Base-by-base conservation (phyloP, 2,113 vertebrate genomes). In the Patagioenas fasciata region DNA sequence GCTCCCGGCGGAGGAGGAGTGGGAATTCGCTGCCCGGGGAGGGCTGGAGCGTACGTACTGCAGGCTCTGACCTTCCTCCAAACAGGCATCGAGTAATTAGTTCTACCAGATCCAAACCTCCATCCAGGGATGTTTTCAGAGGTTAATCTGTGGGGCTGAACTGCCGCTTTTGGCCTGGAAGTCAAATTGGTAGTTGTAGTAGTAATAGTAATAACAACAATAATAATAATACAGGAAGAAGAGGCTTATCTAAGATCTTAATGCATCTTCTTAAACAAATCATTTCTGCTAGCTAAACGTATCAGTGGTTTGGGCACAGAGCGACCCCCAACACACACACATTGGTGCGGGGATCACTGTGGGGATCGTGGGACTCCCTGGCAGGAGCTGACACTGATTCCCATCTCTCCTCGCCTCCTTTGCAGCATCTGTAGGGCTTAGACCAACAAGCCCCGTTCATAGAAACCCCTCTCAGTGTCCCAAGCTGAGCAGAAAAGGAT, bases 21-120 rank as follows among this genome's bases (percentile, higher is more conserved):
- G 99, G 99, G 99, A 99, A 95, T 99, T 99, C 88, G 99, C 99
- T 67, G 99, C 99, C 71, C 98, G 99, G 20, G 99, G 99, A 40
- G 99, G 99, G 17, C 97, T 99, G 72, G 96, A 98, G 95, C 98
- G 99, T 99, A 98, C 0, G 97, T 89, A 82, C 54, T 60, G 48
- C 28, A 11, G 44, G 54, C 84, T 72, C 71, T 47, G 58, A 73
- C 29, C 50, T 87, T 42, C 32, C 31, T 44, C 80, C 88, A 80
- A 38, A 62, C 10, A 62, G 24, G 23, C 36, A 24, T 4, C 0
- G 3, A 53, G 47, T 42, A 20, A 13, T 17, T 86, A 26, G 6
- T n/a, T 62, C 53, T 71, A 6, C 26, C 57, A 32, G 16, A 78
- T 44, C 47, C 47, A 82, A 64, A 56, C 47, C 7, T 93, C n/a